Percentiles rank a stretch among this genome's conserved stretches.
These are phyloP conservation scores for Hemicordylus capensis DNA, from an alignment of 2,113 vertebrate genomes.

Conservation along the genomic window DNA sequence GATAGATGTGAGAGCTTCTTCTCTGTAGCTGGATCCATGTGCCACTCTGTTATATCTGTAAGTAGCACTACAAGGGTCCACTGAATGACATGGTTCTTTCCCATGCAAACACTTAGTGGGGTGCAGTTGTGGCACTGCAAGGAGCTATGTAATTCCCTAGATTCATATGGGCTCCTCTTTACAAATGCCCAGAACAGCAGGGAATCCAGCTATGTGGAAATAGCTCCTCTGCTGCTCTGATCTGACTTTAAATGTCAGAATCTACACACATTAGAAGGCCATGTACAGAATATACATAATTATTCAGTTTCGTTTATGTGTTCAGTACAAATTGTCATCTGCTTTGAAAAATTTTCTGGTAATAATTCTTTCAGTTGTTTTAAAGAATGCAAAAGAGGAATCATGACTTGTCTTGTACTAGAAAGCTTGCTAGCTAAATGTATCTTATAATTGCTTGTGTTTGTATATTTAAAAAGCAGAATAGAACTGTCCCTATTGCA, in stretches of 20 bases:
- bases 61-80: neutral
- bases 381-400: neutral
- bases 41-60: neutral
- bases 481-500: neutral
- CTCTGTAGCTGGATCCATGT: neutral
- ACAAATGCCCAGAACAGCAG: neutral
- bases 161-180: neutral
- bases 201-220: neutral
- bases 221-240: neutral
- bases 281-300: neutral
- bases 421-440: neutral
- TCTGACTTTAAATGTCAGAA: conserved; percentile 8
- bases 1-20: neutral
- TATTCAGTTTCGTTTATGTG: neutral
- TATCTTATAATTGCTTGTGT: neutral
- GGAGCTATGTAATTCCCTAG: neutral
- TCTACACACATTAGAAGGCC: neutral
- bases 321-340: neutral
- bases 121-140: neutral
- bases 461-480: neutral
- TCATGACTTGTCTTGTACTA: neutral
- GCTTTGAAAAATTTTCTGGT: neutral
- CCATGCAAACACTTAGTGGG: neutral
- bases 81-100: neutral
- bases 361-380: neutral